These are phyloP conservation scores for Channa argus DNA, from an alignment of 2,113 vertebrate genomes.

Conservation along the genomic window DNA sequence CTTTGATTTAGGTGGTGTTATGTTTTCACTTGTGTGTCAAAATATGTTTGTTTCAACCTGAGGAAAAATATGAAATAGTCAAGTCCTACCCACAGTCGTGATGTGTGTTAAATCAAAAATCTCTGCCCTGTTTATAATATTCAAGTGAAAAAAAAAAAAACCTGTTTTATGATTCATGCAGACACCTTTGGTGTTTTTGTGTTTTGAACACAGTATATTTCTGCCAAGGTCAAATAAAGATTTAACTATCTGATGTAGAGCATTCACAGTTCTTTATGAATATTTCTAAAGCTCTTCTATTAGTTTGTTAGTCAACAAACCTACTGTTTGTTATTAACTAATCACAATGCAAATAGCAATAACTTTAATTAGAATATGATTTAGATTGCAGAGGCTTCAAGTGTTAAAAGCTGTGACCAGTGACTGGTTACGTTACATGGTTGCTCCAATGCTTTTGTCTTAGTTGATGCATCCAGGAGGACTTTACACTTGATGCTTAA, in stretches of 20 bases:
- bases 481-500: neutral
- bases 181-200: conserved; percentile 11
- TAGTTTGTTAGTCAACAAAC: neutral
- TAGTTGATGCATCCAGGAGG: neutral
- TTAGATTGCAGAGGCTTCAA: neutral
- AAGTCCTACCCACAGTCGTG: no score
- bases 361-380: neutral
- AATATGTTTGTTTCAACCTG: no score
- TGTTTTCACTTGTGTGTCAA: no score
- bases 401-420: neutral
- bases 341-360: neutral
- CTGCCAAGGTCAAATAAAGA: neutral
- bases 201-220: neutral
- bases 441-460: conserved; percentile 1
- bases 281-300: conserved; percentile 5
- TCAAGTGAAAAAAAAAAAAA: no score
- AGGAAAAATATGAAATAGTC: no score
- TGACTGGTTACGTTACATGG: conserved; percentile 13
- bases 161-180: conserved; percentile 22
- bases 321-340: neutral
- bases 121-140: neutral
- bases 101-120: neutral
- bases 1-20: no score
- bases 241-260: neutral
- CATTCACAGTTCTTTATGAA: conserved; percentile 1